Evolutionary conservation across 2,797 vertebrate species (phyloP).

Genomic region (Acanthiza pusilla): DNA sequence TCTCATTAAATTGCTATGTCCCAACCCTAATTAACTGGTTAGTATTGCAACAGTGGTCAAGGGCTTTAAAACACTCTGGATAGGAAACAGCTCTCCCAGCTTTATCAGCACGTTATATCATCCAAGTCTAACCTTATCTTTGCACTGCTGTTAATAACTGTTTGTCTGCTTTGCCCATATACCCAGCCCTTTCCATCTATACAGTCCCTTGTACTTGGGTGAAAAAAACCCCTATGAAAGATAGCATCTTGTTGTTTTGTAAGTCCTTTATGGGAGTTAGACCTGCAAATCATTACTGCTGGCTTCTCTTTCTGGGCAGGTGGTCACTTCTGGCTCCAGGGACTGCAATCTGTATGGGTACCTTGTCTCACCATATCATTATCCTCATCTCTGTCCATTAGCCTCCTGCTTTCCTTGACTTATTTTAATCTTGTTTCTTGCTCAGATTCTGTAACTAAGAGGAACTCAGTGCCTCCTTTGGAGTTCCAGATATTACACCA

Average conservation of each 20-base stretch:
- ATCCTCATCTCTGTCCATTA: background rate
- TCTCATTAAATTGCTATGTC: background rate
- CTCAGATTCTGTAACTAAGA: background rate
- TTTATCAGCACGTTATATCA: background rate
- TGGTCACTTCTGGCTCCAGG: background rate
- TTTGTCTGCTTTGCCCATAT: background rate
- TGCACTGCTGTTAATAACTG: background rate
- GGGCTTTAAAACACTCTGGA: background rate
- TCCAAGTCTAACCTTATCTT: background rate
- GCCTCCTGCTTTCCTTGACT: background rate
- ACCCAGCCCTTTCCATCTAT: background rate
- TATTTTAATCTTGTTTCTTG: background rate
- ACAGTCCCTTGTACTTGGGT: background rate
- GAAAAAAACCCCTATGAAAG: background rate
- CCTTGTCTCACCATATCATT: background rate
- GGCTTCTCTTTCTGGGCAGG: background rate
- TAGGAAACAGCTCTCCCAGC: background rate
- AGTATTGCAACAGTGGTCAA: slow-evolving; percentile 2
- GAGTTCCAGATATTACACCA: background rate
- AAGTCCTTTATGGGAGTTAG: background rate
- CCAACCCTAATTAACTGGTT: background rate
- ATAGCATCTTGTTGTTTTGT: background rate
- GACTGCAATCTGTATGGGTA: rapidly evolving
- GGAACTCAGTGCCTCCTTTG: background rate
- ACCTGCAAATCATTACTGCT: background rate